A percentile compares a stretch with the other conserved stretches of the same genome.
Conservation (phyloP, 2,797 vertebrate genomes). For the Pitangus sulphuratus region DNA sequence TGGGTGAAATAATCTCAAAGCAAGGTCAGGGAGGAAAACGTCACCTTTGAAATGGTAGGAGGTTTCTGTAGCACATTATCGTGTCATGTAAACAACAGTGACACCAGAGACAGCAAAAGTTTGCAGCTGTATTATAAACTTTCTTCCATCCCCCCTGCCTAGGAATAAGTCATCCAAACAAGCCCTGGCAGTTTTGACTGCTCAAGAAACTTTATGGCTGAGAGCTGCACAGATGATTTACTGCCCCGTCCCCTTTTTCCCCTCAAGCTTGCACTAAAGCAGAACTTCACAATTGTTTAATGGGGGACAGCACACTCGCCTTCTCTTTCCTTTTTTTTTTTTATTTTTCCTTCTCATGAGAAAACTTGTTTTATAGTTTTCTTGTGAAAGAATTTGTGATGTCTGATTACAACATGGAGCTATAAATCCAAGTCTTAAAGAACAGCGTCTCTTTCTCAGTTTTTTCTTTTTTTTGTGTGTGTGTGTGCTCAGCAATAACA, state of each 20-base stretch:
- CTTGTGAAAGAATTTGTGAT: slow-evolving; percentile 23
- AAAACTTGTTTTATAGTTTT: slow-evolving; percentile 39
- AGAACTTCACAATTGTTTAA: neutral
- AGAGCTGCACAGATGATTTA: slow-evolving; percentile 42
- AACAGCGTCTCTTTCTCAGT: rapidly evolving
- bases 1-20: neutral
- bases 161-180: slow-evolving; percentile 59
- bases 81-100: neutral
- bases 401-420: neutral
- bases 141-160: neutral
- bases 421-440: slow-evolving; percentile 34
- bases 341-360: neutral
- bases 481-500: neutral
- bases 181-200: slow-evolving; percentile 39
- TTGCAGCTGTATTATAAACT: slow-evolving; percentile 54
- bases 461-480: no score
- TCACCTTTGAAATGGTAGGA: neutral
- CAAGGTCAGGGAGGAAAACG: neutral
- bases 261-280: neutral
- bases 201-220: slow-evolving; percentile 37
- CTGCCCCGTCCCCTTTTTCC: neutral
- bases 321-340: neutral
- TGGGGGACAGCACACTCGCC: neutral
- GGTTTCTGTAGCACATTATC: slow-evolving; percentile 12
- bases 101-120: slow-evolving; percentile 39